Percentiles rank a stretch among this genome's conserved stretches.
Conservation (phyloP, 2,888 invertebrate species). For the Drosophila mayaguana region DNA sequence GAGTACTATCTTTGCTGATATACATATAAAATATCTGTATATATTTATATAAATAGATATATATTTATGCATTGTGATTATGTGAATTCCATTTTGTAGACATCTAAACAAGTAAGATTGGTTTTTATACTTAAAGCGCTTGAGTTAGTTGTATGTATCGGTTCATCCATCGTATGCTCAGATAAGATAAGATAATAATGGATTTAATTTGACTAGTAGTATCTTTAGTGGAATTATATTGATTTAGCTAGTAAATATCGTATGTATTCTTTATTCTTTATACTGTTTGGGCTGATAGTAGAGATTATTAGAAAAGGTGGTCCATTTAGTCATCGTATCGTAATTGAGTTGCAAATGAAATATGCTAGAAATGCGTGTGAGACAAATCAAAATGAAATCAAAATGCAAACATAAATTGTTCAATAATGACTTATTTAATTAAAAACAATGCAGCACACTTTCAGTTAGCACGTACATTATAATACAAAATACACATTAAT, state of each 20-base stretch:
- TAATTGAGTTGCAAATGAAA: constrained; percentile 50
- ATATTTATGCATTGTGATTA: constrained; percentile 9
- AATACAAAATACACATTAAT: constrained; percentile 66
- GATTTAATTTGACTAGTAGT: constrained; percentile 72
- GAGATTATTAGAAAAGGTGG: constrained; percentile 81
- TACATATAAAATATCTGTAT: background rate
- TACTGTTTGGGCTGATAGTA: constrained; percentile 45
- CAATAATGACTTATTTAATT: constrained; percentile 59
- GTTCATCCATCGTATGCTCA: constrained; percentile 12
- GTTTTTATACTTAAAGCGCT: constrained; percentile 55
- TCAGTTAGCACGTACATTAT: constrained; percentile 71
- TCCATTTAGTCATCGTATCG: constrained; percentile 83
- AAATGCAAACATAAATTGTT: constrained; percentile 30
- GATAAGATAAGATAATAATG: constrained; percentile 28
- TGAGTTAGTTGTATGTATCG: constrained; percentile 43
- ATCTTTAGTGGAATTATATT: constrained; percentile 51
- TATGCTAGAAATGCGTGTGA: constrained; percentile 13
- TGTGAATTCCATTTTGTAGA: constrained; percentile 23
- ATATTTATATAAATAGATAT: constrained; percentile 10
- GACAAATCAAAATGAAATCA: constrained; percentile 4
- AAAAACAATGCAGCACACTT: constrained; percentile 76
- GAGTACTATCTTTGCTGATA: background rate
- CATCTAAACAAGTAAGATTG: constrained; percentile 42
- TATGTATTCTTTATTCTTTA: constrained; percentile 33
- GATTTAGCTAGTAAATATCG: constrained; percentile 63